These are phyloP conservation scores for Agapostemon virescens DNA, from an alignment of 2,888 invertebrate genomes.

Conservation along the genomic window DNA sequence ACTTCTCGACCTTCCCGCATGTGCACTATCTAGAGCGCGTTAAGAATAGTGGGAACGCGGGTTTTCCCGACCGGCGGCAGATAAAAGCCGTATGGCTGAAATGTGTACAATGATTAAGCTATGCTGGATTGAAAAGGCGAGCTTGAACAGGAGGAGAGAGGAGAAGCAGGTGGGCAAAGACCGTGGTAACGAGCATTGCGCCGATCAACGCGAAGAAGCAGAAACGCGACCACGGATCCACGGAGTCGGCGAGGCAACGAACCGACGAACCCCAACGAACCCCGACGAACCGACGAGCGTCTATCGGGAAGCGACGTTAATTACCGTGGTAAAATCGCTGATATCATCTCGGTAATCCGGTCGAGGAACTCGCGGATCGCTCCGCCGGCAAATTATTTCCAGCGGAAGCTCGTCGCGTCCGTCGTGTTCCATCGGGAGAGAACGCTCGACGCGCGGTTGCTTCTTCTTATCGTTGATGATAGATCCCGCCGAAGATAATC, in stretches of 20 bases:
- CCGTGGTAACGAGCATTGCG: constrained; percentile 28
- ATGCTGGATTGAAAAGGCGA: too few species aligned
- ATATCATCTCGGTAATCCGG: constrained; percentile 67
- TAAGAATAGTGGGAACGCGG: too few species aligned
- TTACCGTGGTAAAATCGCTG: constrained; percentile 75
- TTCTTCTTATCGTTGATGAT: neutral
- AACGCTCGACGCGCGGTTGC: neutral
- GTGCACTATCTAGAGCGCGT: too few species aligned
- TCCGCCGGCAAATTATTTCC: constrained; percentile 58
- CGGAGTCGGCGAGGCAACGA: too few species aligned
- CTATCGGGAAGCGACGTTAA: constrained; percentile 64
- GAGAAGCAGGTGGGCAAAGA: constrained; percentile 1
- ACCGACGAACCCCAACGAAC: neutral
- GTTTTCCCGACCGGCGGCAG: too few species aligned
- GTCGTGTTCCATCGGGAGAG: neutral
- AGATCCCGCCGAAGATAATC: neutral
- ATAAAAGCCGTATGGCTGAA: too few species aligned
- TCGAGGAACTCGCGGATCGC: constrained; percentile 42
- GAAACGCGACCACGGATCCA: neutral
- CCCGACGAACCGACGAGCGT: neutral
- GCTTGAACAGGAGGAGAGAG: constrained; percentile 1
- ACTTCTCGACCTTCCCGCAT: too few species aligned
- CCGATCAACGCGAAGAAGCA: constrained; percentile 53
- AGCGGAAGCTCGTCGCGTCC: constrained; percentile 56
- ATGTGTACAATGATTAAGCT: too few species aligned